Percentiles rank a stretch among this genome's conserved stretches.
phyloP scores from a whole-genome alignment of 1,140 invertebrate species.

The Trichogramma pretiosum region DNA sequence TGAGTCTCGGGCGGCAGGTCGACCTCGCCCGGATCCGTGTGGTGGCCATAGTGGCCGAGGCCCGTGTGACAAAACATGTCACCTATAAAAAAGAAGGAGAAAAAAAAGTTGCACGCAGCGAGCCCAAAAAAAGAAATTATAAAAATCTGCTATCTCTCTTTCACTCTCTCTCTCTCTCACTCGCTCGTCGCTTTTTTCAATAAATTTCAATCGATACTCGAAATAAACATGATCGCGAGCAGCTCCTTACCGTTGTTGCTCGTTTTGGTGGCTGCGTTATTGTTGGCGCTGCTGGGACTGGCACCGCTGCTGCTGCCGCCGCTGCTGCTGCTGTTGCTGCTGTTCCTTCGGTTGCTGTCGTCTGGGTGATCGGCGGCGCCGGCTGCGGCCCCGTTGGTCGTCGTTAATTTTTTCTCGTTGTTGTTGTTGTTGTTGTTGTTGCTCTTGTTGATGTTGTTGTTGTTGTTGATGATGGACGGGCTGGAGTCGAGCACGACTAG shows the following conservation, averaged over 20 bases:
- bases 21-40: constrained; percentile 44
- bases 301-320: neutral
- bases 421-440: neutral
- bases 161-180: no score
- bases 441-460: constrained; percentile 10
- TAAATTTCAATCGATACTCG: no score
- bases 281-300: neutral
- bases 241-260: constrained; percentile 26
- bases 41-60: constrained; percentile 43
- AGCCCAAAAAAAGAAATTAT: neutral
- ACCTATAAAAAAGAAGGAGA: constrained; percentile 26
- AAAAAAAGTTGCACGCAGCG: neutral
- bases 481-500: constrained; percentile 43
- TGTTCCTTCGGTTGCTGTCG: constrained; percentile 1
- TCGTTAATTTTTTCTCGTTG: neutral
- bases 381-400: neutral
- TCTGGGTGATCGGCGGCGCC: constrained; percentile 3
- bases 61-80: constrained; percentile 48
- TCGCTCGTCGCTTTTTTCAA: no score
- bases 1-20: constrained; percentile 44
- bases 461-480: constrained; percentile 38
- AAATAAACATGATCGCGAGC: no score
- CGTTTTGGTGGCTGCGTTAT: constrained; percentile 9
- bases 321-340: neutral
- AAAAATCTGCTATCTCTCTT: no score